These are phyloP conservation scores for Rhabditoides inermis DNA, from an alignment of 2,888 invertebrate species.

Conservation along the genomic window DNA sequence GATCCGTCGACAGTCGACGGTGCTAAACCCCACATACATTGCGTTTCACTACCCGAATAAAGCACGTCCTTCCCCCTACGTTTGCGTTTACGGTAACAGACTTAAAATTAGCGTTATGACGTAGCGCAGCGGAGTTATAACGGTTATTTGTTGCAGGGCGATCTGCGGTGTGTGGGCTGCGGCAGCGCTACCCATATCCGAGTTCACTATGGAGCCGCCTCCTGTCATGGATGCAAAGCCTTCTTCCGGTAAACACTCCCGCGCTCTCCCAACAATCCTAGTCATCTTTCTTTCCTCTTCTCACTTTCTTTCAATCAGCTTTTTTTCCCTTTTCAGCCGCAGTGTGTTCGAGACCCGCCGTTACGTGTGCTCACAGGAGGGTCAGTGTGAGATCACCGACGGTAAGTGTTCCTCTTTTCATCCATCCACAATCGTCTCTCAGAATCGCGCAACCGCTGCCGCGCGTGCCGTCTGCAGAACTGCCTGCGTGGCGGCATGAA, in stretches of 20 bases:
- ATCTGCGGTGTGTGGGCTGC: constrained; percentile 30
- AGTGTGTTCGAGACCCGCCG: constrained; percentile 34
- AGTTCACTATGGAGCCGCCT: constrained; percentile 38
- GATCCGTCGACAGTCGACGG: too few species aligned
- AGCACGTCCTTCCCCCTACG: too few species aligned
- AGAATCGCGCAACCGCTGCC: constrained; percentile 39
- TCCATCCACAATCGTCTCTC: constrained; percentile 5
- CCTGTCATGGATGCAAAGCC: constrained; percentile 42
- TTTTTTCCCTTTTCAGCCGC: constrained; percentile 16
- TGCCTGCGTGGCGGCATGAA: constrained; percentile 41
- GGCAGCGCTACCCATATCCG: constrained; percentile 29
- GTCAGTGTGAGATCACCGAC: constrained; percentile 30
- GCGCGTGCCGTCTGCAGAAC: constrained; percentile 37
- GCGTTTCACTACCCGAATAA: too few species aligned
- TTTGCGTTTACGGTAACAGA: too few species aligned
- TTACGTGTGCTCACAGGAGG: constrained; percentile 26
- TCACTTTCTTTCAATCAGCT: neutral
- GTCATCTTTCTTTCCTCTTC: neutral
- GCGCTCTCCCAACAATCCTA: neutral
- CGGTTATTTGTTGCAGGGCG: too few species aligned
- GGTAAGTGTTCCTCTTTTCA: constrained; percentile 11
- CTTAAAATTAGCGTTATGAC: too few species aligned
- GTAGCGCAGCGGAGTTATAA: too few species aligned
- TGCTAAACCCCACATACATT: too few species aligned
- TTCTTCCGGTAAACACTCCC: constrained; percentile 18